These are phyloP conservation scores for Aplochiton taeniatus DNA, from an alignment of 2,797 vertebrate species.

Conservation along the genomic window DNA sequence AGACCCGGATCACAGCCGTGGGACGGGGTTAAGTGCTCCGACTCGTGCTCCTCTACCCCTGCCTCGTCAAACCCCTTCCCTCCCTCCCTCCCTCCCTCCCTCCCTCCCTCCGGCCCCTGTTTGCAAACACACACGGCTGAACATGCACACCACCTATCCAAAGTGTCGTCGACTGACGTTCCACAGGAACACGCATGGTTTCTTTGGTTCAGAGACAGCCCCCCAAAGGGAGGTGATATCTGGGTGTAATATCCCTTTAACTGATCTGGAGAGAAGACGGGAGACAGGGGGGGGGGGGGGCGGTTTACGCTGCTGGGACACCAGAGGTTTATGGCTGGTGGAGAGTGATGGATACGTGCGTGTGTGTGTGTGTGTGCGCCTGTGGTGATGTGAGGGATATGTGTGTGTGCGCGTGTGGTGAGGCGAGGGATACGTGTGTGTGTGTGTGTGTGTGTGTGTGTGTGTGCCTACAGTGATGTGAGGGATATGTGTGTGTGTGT, in stretches of 20 bases:
- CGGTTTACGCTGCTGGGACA: no score
- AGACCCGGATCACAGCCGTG: neutral
- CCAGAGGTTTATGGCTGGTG: no score
- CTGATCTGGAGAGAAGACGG: neutral
- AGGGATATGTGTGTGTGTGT: conserved; percentile 7
- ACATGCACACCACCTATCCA: conserved; percentile 13
- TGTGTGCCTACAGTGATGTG: neutral
- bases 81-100: neutral
- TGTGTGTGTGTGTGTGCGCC: conserved; percentile 2
- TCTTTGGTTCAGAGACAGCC: no score
- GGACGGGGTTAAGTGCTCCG: conserved; percentile 42
- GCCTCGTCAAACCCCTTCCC: neutral
- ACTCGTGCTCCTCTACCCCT: conserved; percentile 15
- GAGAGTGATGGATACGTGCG: neutral
- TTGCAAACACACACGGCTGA: neutral
- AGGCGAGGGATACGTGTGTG: conserved; percentile 7
- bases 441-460: neutral
- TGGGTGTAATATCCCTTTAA: no score
- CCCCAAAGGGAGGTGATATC: no score
- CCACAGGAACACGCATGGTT: no score
- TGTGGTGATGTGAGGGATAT: neutral
- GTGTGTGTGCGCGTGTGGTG: no score
- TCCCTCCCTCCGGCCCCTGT: neutral
- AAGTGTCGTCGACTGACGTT: neutral
- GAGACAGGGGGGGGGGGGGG: neutral